Evolutionary conservation across 1,140 invertebrate species (phyloP).

Genomic region (Heliconius melpomene): DNA sequence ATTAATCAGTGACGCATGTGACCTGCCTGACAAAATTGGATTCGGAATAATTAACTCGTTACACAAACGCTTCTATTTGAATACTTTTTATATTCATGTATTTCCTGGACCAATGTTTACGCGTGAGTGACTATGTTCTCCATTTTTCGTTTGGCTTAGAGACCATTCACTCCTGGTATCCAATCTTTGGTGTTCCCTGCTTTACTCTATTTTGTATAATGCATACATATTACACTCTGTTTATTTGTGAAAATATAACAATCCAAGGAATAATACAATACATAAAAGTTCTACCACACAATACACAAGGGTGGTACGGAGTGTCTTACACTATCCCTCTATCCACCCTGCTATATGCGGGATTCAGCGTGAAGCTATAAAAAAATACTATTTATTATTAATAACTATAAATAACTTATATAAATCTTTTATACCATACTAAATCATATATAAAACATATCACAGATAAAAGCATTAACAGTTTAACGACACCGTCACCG

Average conservation of each 20-base stretch:
- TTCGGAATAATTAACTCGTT: conserved; percentile 4
- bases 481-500: neutral
- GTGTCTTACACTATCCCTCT: too few species aligned
- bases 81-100: neutral
- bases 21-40: neutral
- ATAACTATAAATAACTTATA: neutral
- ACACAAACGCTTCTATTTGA: neutral
- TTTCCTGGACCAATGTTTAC: neutral
- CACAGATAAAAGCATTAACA: conserved; percentile 6
- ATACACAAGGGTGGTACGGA: too few species aligned
- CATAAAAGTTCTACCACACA: too few species aligned
- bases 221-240: too few species aligned
- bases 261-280: too few species aligned
- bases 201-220: too few species aligned
- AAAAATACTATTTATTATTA: too few species aligned
- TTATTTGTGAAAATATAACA: too few species aligned
- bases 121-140: neutral
- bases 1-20: neutral
- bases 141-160: neutral
- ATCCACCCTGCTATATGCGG: too few species aligned
- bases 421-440: neutral
- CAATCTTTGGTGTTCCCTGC: too few species aligned
- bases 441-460: neutral
- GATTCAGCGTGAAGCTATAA: too few species aligned
- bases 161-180: too few species aligned